Evolutionary conservation across 2,113 vertebrate species (phyloP), one percentile per base, ranked within the genome.

Genomic region (Oostethus manadensis): DNA sequence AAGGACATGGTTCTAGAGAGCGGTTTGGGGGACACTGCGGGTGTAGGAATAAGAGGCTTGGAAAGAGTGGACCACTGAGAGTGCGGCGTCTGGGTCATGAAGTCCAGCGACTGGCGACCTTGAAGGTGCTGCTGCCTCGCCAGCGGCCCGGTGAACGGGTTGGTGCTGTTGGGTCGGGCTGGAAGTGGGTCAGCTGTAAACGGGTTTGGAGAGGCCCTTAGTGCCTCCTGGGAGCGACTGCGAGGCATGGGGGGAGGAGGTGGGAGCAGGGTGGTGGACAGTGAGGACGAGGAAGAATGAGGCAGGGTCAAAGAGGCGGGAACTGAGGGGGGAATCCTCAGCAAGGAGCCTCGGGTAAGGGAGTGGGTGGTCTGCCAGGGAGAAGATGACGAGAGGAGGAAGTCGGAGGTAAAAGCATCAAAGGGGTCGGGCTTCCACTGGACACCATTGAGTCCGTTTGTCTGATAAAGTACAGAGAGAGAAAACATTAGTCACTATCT

Each of bases 381-480:
- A 58, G 80, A 68, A 0, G 81, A 74, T 56, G 83, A 76, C 0
- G 81, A 72, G 56, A 80, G 60, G 78, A 91, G 86, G 77, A 91
- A 87, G 83, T 90, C 86, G 59, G 92, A 83, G 47, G 91, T 76
- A 65, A 95, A 80, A 22, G 88, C 85, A 81, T 92, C 85, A 58
- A 94, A 92, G 76, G 92, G 92, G 86, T 92, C 87, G 35, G 71
- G 91, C 81, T 88, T 91, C 76, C 89, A 86, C 70, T 91, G 88
- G 77, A 91, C 56, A 75, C 87, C 72, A 0, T 88, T 79, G 1
- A 86, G 66, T 77, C 89, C 91, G 14, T 91, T 93, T 22, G 71
- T 76, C 89, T 80, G 56, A 29, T 10, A 48, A 20, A 3, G 38
- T 14, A 42, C 8, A 45, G 20, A 57, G 2, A 56, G 20, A 56